Conservation (phyloP, 1,140 invertebrate species). For the Hycleus phaleratus region DNA sequence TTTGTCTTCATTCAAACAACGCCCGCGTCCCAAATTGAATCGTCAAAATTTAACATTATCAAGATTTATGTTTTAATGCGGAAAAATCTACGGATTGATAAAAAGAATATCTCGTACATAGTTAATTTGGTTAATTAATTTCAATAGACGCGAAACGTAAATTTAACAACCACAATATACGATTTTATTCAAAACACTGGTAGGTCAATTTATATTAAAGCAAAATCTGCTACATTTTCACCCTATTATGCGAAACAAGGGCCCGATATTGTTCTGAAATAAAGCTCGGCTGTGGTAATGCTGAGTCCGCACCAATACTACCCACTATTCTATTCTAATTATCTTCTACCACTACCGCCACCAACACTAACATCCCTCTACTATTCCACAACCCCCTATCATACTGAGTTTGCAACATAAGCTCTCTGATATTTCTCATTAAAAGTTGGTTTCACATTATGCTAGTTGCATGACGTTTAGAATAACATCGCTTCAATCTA, state of each 20-base stretch:
- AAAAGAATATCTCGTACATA: neutral
- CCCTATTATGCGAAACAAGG: slow-evolving; percentile 19
- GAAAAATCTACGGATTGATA: neutral
- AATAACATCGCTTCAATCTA: too few species aligned
- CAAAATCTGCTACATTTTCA: slow-evolving; percentile 15
- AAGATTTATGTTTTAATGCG: slow-evolving; percentile 26
- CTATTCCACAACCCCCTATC: too few species aligned
- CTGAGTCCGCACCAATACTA: slow-evolving; percentile 10
- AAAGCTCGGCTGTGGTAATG: slow-evolving; percentile 1
- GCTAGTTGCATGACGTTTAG: too few species aligned
- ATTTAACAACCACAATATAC: slow-evolving; percentile 6
- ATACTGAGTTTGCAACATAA: slow-evolving; percentile 11
- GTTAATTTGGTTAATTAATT: slow-evolving; percentile 1
- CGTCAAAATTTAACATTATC: slow-evolving; percentile 28
- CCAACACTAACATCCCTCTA: too few species aligned
- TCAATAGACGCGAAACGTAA: slow-evolving; percentile 6
- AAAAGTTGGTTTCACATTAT: slow-evolving; percentile 9
- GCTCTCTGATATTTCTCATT: slow-evolving; percentile 16
- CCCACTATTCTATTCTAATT: slow-evolving; percentile 7
- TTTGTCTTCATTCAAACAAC: slow-evolving; percentile 20
- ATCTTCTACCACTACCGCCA: neutral
- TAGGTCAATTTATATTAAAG: slow-evolving; percentile 1
- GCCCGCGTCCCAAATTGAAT: slow-evolving; percentile 20
- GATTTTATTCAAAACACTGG: neutral
- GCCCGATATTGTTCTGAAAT: slow-evolving; percentile 5